Conservation (phyloP, 2,113 vertebrate species). For the Cyanoramphus novaezelandiae region DNA sequence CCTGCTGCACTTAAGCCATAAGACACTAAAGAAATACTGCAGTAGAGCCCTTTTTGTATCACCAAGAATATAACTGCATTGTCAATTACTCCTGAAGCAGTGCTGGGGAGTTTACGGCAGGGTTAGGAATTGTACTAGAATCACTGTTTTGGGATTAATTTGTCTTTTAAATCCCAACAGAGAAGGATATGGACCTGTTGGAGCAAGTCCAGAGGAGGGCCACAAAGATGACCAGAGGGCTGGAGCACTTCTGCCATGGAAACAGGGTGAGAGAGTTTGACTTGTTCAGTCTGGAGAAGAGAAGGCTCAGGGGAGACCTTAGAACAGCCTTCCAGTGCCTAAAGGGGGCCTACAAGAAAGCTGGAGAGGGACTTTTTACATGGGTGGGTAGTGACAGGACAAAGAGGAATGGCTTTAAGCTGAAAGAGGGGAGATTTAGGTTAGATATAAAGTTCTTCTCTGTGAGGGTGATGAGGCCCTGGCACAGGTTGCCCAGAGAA, state of each 20-base stretch:
- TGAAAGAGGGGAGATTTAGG: background rate
- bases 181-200: background rate
- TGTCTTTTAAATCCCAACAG: constrained; percentile 28
- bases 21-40: constrained; percentile 40
- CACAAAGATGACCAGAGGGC: background rate
- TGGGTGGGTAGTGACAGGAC: background rate
- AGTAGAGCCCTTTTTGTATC: constrained; percentile 29
- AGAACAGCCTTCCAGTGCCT: background rate
- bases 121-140: background rate
- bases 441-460: background rate
- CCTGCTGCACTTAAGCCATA: constrained; percentile 26
- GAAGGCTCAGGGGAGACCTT: background rate
- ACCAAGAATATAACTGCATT: constrained; percentile 9
- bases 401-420: background rate
- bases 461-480: background rate
- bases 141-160: constrained; percentile 34
- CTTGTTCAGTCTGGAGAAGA: background rate
- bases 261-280: background rate
- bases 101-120: constrained; percentile 11
- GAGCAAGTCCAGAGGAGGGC: background rate
- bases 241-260: background rate
- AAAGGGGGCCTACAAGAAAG: background rate
- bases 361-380: background rate
- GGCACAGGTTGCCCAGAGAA: background rate
- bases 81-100: constrained; percentile 24